Evolutionary conservation across 2,113 vertebrate genomes (phyloP).

Genomic region (Gambusia holbrooki): DNA sequence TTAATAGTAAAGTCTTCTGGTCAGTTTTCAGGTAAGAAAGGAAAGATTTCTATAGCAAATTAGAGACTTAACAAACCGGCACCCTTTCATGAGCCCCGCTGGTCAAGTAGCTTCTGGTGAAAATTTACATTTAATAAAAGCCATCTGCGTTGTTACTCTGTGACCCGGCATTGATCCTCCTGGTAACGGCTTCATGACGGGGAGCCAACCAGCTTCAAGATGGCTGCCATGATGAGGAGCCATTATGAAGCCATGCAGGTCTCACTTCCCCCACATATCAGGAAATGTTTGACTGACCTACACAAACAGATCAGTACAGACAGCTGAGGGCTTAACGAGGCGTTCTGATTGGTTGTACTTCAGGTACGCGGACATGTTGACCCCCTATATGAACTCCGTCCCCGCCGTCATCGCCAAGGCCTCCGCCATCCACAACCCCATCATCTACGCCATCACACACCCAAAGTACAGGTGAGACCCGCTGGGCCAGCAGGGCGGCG

Average conservation of each 20-base stretch:
- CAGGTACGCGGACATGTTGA: conserved; percentile 89
- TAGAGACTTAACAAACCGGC: not conserved
- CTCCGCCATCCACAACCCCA: conserved; percentile 96
- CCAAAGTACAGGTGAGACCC: conserved; percentile 91
- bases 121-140: too few relatives aligned
- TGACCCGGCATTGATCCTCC: too few relatives aligned
- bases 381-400: conserved; percentile 91
- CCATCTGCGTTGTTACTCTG: too few relatives aligned
- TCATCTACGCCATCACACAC: conserved; percentile 96
- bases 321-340: not conserved
- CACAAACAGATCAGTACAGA: not conserved
- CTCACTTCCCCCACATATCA: too few relatives aligned
- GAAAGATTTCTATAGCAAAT: not conserved
- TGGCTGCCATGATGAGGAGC: too few relatives aligned
- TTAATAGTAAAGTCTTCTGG: not conserved
- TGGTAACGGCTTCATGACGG: too few relatives aligned
- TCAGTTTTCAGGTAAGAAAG: not conserved
- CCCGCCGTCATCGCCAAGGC: conserved; percentile 97
- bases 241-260: too few relatives aligned
- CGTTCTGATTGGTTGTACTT: not conserved
- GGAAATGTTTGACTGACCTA: too few relatives aligned
- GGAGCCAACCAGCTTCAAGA: too few relatives aligned
- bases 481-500: not conserved
- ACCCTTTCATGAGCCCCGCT: too few relatives aligned
- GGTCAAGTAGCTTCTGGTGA: too few relatives aligned